Conservation (phyloP, 2,888 invertebrate genomes). For the Acrobasis consociella region DNA sequence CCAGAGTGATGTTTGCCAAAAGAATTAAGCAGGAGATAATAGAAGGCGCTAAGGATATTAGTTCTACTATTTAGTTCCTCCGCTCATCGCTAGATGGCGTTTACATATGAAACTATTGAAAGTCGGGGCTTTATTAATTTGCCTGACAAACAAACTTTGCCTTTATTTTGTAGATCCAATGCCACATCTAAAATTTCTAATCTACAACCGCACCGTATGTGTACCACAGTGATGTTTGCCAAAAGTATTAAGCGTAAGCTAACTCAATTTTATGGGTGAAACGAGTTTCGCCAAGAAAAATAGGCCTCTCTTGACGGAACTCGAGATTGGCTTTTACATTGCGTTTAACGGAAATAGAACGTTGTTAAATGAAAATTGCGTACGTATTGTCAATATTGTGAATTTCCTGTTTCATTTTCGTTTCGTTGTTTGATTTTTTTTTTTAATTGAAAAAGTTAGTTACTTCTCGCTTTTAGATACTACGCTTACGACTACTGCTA, state of each 20-base stretch:
- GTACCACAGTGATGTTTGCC: constrained; percentile 51
- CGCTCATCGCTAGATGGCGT: too few species aligned
- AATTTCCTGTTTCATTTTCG: constrained; percentile 22
- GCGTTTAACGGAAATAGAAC: constrained; percentile 42
- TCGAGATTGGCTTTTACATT: constrained; percentile 54
- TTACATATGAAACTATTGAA: too few species aligned
- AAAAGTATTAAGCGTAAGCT: constrained; percentile 65
- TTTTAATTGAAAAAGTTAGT: too few species aligned
- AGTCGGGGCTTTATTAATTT: too few species aligned
- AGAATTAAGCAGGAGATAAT: constrained; percentile 68
- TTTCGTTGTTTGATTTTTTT: not conserved
- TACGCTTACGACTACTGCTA: too few species aligned
- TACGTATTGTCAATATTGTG: constrained; percentile 25
- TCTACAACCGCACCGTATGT: constrained; percentile 12
- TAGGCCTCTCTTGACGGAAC: constrained; percentile 42
- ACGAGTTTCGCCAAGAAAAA: constrained; percentile 49
- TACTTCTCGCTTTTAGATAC: too few species aligned
- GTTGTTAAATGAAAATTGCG: constrained; percentile 25
- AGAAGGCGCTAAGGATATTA: too few species aligned
- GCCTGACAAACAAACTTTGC: too few species aligned
- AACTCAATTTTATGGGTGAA: constrained; percentile 69
- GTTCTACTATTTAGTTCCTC: too few species aligned
- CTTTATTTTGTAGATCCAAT: not conserved
- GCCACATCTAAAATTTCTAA: constrained; percentile 11
- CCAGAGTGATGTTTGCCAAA: constrained; percentile 57